Percentiles rank a stretch among this genome's conserved stretches.
Evolutionary conservation across 2,888 invertebrate species (phyloP).

Genomic region (Ophion obscuratus): DNA sequence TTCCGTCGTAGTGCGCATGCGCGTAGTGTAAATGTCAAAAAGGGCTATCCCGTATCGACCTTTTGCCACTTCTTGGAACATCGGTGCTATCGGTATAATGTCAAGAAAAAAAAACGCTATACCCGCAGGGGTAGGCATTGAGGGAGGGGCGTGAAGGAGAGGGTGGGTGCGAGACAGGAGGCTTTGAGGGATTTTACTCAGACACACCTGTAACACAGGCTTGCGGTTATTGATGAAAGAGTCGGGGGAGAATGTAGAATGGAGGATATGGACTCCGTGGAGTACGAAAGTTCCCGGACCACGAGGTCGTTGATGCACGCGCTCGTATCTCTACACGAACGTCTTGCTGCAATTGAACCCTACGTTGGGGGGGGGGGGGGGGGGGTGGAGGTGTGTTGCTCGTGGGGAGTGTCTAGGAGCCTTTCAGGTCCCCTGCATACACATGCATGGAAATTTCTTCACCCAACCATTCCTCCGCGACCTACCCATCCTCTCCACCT

Average conservation of each 20-base stretch:
- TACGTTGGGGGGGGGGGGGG: slow-evolving; percentile 60
- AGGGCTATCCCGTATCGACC: slow-evolving; percentile 61
- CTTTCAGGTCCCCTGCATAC: neutral
- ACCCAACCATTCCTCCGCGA: neutral
- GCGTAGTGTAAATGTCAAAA: slow-evolving; percentile 78
- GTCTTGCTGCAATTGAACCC: slow-evolving; percentile 67
- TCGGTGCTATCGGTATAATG: slow-evolving; percentile 34
- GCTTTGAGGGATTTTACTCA: neutral
- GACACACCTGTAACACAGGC: slow-evolving; percentile 5
- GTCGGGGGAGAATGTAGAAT: neutral
- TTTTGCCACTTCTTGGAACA: slow-evolving; percentile 32
- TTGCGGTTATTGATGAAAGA: slow-evolving; percentile 18
- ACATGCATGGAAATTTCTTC: neutral
- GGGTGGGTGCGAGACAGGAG: neutral
- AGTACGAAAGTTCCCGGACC: neutral
- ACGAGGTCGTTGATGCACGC: neutral
- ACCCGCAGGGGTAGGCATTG: neutral
- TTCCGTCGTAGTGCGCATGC: slow-evolving; percentile 78
- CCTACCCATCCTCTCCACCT: neutral
- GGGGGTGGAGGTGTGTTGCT: slow-evolving; percentile 21
- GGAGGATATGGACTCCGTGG: neutral
- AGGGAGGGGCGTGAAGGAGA: neutral
- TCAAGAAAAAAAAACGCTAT: neutral
- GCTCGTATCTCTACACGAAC: slow-evolving; percentile 12
- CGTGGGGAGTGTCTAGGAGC: slow-evolving; percentile 46